Percentiles rank a stretch among this genome's conserved stretches.
Evolutionary conservation across 2,797 vertebrate genomes (phyloP).

Genomic region (Labeo calbasu): DNA sequence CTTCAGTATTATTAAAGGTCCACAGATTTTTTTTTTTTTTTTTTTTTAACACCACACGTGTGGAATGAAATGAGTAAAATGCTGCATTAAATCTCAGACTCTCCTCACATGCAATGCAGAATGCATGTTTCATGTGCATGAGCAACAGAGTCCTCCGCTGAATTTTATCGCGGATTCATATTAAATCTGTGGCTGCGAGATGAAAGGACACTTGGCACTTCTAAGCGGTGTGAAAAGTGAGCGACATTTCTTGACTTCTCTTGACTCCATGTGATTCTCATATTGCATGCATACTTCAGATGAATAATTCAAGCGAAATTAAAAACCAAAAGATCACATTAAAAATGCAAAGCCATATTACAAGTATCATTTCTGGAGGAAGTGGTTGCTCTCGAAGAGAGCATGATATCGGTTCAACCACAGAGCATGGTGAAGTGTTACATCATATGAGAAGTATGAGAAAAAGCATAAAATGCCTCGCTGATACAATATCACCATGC

Average conservation of each 20-base stretch:
- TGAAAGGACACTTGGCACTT: conserved; percentile 26
- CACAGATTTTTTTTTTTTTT: conserved; percentile 16
- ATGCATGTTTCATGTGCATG: background rate
- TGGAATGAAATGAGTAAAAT: conserved; percentile 8
- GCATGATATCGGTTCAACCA: conserved; percentile 30
- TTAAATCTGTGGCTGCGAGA: background rate
- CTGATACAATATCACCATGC: background rate
- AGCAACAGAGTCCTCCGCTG: background rate
- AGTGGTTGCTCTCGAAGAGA: conserved; percentile 40
- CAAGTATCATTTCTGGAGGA: conserved; percentile 54
- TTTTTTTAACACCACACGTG: background rate
- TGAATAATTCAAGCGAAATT: conserved; percentile 60
- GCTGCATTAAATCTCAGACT: conserved; percentile 1
- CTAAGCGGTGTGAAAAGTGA: conserved; percentile 19
- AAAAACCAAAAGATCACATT: conserved; percentile 53
- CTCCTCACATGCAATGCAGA: background rate
- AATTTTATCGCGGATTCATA: background rate
- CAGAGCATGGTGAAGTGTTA: conserved; percentile 11
- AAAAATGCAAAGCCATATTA: conserved; percentile 60
- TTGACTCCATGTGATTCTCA: conserved; percentile 30
- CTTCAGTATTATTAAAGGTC: background rate
- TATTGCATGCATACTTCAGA: conserved; percentile 37
- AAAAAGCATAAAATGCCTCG: background rate
- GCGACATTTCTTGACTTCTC: conserved; percentile 31
- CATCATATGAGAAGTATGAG: conserved; percentile 22